Percentiles rank a stretch among this genome's conserved stretches.
These are phyloP conservation scores for Rhingia campestris DNA, from an alignment of 2,888 invertebrate species.

Conservation along the genomic window DNA sequence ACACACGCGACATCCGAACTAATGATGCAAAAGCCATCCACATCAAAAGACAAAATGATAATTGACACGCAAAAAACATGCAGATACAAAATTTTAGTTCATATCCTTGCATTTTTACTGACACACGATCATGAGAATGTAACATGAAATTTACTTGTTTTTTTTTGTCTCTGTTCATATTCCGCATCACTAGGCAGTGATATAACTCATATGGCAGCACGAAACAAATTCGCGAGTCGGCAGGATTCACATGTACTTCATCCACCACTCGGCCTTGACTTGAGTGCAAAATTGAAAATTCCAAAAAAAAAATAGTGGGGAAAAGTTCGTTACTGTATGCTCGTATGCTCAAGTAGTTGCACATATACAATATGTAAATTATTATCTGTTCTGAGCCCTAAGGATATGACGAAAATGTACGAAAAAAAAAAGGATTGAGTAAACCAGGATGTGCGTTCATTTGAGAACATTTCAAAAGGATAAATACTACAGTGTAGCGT, in stretches of 20 bases:
- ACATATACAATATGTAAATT: conserved; percentile 64
- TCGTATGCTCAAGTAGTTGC: conserved; percentile 37
- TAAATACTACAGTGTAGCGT: conserved; percentile 61
- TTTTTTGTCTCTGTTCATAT: background rate
- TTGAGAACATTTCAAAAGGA: conserved; percentile 62
- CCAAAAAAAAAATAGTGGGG: background rate
- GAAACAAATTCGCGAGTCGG: conserved; percentile 16
- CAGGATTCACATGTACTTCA: conserved; percentile 12
- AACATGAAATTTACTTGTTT: background rate
- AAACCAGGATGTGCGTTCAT: conserved; percentile 59
- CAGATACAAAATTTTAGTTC: background rate
- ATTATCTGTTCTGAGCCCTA: conserved; percentile 44
- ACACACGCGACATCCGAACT: background rate
- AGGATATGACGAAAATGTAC: background rate
- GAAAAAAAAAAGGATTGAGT: background rate
- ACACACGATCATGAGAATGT: background rate
- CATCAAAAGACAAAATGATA: conserved; percentile 33
- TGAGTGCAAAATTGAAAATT: conserved; percentile 50
- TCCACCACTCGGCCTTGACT: conserved; percentile 34
- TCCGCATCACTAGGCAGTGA: conserved; percentile 18
- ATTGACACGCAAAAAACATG: conserved; percentile 30
- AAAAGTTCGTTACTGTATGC: conserved; percentile 19
- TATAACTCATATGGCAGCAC: conserved; percentile 6
- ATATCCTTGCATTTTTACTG: conserved; percentile 17
- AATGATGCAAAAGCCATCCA: conserved; percentile 20